Conservation (phyloP, 2,797 vertebrate species). For the Carduelis carduelis region DNA sequence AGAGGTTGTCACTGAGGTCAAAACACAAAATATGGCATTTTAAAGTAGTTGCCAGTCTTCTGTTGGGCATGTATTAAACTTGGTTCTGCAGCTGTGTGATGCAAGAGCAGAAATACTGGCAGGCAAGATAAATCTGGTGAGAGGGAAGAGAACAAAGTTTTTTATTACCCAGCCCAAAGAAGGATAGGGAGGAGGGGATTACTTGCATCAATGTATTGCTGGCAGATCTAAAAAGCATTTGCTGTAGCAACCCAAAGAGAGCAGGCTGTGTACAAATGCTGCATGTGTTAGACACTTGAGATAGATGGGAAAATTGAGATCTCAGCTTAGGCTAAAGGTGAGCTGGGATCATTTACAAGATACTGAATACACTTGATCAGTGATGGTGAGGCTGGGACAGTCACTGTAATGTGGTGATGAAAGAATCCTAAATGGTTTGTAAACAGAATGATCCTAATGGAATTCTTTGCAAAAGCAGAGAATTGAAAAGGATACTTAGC, state of each 20-base stretch:
- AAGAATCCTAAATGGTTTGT: neutral
- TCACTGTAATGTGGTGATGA: neutral
- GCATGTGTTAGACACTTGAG: neutral
- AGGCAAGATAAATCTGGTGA: neutral
- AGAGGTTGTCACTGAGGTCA: neutral
- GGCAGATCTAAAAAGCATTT: neutral
- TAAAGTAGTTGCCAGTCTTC: neutral
- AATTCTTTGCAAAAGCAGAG: neutral
- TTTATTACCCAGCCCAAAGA: neutral
- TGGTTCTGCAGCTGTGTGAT: neutral
- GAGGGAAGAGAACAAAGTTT: neutral
- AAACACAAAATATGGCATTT: neutral
- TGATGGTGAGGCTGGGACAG: neutral
- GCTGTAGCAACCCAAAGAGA: neutral
- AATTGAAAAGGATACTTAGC: neutral
- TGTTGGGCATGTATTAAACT: neutral
- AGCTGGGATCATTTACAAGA: neutral
- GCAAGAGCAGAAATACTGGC: neutral
- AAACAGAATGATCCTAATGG: neutral
- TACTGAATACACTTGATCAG: neutral
- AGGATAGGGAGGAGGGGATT: neutral
- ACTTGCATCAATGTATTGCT: neutral
- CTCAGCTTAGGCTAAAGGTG: neutral
- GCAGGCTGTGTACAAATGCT: neutral
- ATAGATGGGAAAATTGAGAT: neutral